Conservation (phyloP, 2,888 invertebrate genomes). For the Dryobota labecula region DNA sequence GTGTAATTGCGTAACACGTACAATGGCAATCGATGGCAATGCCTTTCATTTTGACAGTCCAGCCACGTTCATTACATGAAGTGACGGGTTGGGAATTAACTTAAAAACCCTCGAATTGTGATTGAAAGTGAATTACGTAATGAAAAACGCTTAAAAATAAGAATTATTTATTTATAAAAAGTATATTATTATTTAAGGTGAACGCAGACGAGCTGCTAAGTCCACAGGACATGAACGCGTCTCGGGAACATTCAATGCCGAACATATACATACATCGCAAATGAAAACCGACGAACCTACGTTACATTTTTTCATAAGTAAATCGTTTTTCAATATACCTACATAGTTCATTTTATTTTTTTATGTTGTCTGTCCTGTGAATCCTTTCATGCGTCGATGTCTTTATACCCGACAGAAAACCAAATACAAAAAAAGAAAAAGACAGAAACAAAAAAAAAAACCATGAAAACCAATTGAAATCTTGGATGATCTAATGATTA, state of each 20-base stretch:
- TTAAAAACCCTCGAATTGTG: background rate
- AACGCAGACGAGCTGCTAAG: slow-evolving; percentile 29
- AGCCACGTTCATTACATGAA: too few relatives aligned
- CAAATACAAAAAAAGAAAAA: too few relatives aligned
- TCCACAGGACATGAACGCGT: slow-evolving; percentile 13
- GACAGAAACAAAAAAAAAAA: background rate
- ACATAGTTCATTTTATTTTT: slow-evolving; percentile 14
- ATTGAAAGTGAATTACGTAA: background rate
- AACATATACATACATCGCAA: slow-evolving; percentile 27
- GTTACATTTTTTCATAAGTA: background rate
- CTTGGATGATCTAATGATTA: background rate
- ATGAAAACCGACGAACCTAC: slow-evolving; percentile 9
- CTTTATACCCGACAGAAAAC: background rate
- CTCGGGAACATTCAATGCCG: slow-evolving; percentile 6
- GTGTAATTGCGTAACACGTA: background rate
- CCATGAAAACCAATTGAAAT: background rate
- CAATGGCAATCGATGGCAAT: background rate
- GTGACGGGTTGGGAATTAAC: background rate
- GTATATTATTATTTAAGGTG: slow-evolving; percentile 48
- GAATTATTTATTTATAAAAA: background rate
- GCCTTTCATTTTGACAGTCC: background rate
- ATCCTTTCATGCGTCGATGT: background rate
- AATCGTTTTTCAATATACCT: slow-evolving; percentile 3
- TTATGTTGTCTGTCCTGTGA: slow-evolving; percentile 6
- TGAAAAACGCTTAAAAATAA: background rate